A percentile compares a stretch with the other conserved stretches of the same genome.
Evolutionary conservation across 2,113 vertebrate genomes (phyloP).

Genomic region (Zootoca vivipara): DNA sequence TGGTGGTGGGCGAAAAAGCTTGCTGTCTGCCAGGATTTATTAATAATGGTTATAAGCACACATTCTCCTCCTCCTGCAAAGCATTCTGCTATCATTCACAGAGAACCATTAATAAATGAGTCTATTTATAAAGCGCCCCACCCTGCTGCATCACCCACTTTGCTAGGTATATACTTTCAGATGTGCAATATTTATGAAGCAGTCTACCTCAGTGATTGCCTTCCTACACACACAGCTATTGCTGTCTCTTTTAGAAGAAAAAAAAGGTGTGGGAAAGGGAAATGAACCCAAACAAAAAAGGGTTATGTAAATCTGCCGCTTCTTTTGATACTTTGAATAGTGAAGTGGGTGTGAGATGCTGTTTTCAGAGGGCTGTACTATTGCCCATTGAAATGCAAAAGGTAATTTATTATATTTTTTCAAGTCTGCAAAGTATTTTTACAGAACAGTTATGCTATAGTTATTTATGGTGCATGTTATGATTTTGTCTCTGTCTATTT

Average conservation of each 20-base stretch:
- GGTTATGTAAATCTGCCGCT: constrained; percentile 22
- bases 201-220: constrained; percentile 26
- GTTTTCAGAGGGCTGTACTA: background rate
- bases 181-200: constrained; percentile 26
- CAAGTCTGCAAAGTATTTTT: background rate
- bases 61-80: background rate
- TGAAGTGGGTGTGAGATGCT: constrained; percentile 11
- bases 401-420: background rate
- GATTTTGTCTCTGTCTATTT: background rate
- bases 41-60: constrained; percentile 67
- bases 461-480: background rate
- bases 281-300: constrained; percentile 34
- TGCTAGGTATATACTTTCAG: constrained; percentile 21
- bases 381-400: background rate
- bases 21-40: constrained; percentile 44
- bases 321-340: background rate
- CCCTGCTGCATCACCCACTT: constrained; percentile 51
- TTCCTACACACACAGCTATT: constrained; percentile 14
- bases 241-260: constrained; percentile 24
- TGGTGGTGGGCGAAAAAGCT: constrained; percentile 1
- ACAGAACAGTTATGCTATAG: background rate
- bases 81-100: constrained; percentile 41
- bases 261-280: background rate
- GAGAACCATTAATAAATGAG: background rate
- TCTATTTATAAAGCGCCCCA: constrained; percentile 67